phyloP scores from a whole-genome alignment of 1,140 invertebrate species.

The Pygmarrhopalites habei region DNA sequence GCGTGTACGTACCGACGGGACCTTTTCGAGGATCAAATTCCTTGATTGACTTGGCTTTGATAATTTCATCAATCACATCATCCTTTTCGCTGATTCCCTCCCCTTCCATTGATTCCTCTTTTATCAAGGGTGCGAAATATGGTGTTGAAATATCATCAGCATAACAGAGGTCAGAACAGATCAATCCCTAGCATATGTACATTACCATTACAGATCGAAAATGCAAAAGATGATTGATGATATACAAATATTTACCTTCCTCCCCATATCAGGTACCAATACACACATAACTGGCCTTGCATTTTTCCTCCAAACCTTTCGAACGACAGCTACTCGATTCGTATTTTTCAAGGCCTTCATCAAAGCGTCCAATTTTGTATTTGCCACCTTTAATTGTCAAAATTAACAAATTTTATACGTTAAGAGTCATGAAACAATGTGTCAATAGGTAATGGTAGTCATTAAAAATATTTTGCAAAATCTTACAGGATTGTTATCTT shows the following conservation, averaged over 20 bases:
- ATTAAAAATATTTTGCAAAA: background rate
- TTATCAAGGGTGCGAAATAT: constrained; percentile 22
- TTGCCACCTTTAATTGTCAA: too few species aligned
- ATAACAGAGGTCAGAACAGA: constrained; percentile 24
- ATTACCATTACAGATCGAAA: background rate
- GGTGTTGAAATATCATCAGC: constrained; percentile 33
- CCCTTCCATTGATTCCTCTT: constrained; percentile 7
- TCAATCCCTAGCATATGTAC: constrained; percentile 28
- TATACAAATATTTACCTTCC: constrained; percentile 16
- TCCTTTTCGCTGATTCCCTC: constrained; percentile 26
- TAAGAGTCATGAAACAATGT: background rate
- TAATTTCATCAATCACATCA: constrained; percentile 30
- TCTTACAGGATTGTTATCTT: constrained; percentile 20
- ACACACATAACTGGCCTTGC: constrained; percentile 7
- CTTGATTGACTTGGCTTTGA: constrained; percentile 7
- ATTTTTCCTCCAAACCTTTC: constrained; percentile 24
- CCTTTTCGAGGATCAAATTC: constrained; percentile 12
- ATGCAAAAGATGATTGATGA: background rate
- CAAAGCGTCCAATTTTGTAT: constrained; percentile 23
- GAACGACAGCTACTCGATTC: constrained; percentile 24
- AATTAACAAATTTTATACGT: too few species aligned
- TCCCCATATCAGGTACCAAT: constrained; percentile 24
- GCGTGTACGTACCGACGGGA: constrained; percentile 17
- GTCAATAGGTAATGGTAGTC: background rate
- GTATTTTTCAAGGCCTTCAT: constrained; percentile 19